phyloP scores from a whole-genome alignment of 2,888 invertebrate species.

The Andrena camellia region DNA sequence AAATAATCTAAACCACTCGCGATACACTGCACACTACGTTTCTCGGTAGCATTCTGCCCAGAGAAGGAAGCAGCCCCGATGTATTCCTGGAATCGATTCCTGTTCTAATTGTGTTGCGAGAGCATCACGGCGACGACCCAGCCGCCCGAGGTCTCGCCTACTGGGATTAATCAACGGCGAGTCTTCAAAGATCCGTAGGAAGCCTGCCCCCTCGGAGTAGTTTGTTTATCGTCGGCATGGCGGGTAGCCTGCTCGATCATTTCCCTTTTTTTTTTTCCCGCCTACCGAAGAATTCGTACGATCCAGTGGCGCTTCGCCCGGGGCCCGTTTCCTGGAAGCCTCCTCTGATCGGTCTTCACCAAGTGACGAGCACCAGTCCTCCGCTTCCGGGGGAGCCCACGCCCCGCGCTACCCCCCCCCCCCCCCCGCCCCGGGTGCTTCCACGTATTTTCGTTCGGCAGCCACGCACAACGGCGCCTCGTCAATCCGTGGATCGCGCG shows the following conservation, averaged over 20 bases:
- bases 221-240: constrained; percentile 81
- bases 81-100: constrained; percentile 38
- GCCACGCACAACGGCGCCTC: neutral
- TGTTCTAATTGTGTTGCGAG: constrained; percentile 52
- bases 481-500: no score
- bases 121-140: constrained; percentile 61
- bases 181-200: constrained; percentile 81
- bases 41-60: constrained; percentile 11
- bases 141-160: constrained; percentile 74
- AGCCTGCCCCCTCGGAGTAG: constrained; percentile 70
- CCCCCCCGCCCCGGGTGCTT: neutral
- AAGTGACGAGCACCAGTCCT: constrained; percentile 75
- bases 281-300: constrained; percentile 49
- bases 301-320: constrained; percentile 62
- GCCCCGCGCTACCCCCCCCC: constrained; percentile 27
- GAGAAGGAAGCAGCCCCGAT: neutral
- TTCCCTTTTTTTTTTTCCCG: constrained; percentile 64
- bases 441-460: constrained; percentile 35
- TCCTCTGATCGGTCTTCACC: constrained; percentile 74
- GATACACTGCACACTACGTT: neutral
- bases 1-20: no score
- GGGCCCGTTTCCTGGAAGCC: constrained; percentile 76
- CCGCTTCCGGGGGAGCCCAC: constrained; percentile 45
- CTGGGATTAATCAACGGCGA: constrained; percentile 83
- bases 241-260: constrained; percentile 65